A percentile compares a stretch with the other conserved stretches of the same genome.
These are phyloP conservation scores for Lethocerus indicus DNA, from an alignment of 1,140 invertebrate species.

Conservation along the genomic window DNA sequence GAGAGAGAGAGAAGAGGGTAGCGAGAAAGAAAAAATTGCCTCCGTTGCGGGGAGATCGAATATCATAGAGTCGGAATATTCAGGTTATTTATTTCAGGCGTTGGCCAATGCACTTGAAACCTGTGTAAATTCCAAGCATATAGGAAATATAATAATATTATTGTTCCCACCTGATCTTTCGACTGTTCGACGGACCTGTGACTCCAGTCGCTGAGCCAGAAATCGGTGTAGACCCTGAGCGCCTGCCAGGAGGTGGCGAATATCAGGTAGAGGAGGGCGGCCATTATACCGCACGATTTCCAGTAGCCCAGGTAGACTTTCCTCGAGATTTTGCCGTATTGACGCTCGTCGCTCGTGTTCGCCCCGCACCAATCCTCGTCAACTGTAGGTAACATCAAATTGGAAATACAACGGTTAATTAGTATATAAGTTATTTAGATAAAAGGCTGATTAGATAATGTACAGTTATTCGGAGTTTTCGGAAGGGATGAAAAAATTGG, in stretches of 20 bases:
- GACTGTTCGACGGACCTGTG: too few relatives aligned
- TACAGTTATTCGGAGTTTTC: slow-evolving; percentile 1
- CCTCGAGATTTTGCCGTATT: slow-evolving; percentile 39
- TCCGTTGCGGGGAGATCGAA: too few relatives aligned
- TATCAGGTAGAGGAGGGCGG: slow-evolving; percentile 33
- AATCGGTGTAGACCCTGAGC: slow-evolving; percentile 37
- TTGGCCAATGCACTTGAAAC: too few relatives aligned
- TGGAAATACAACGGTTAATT: background rate
- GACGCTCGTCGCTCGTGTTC: slow-evolving; percentile 34
- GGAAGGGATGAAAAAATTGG: background rate
- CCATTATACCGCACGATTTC: slow-evolving; percentile 36
- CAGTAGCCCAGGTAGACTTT: slow-evolving; percentile 44
- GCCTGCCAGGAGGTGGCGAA: slow-evolving; percentile 37
- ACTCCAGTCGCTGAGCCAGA: slow-evolving; percentile 47
- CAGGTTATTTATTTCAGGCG: too few relatives aligned
- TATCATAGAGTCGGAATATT: too few relatives aligned
- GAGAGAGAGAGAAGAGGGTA: too few relatives aligned
- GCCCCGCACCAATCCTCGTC: slow-evolving; percentile 15
- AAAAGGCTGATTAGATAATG: background rate
- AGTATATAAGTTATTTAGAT: background rate
- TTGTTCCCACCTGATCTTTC: too few relatives aligned
- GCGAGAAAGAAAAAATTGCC: too few relatives aligned
- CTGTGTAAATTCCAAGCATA: too few relatives aligned
- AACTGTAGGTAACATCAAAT: slow-evolving; percentile 4
- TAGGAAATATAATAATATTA: too few relatives aligned